Conservation (phyloP, 2,888 invertebrate species). For the Troides oblongomaculatus region DNA sequence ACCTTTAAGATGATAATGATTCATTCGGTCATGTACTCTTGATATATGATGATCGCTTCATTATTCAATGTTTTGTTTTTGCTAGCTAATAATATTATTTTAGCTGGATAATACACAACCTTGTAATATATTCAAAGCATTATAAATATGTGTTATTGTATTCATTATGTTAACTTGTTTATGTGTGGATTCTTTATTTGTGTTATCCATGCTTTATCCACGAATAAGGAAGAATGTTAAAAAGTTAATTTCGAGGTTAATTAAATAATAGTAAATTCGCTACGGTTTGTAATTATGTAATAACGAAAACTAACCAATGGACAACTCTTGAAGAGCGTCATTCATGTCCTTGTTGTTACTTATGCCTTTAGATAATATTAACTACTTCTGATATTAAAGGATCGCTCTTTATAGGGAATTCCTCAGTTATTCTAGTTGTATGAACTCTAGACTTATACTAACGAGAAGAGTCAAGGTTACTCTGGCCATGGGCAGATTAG, state of each 20-base stretch:
- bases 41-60: not conserved
- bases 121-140: constrained; percentile 4
- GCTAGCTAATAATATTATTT: constrained; percentile 3
- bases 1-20: not conserved
- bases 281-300: too few species aligned
- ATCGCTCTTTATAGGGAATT: too few species aligned
- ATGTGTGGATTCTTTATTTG: not conserved
- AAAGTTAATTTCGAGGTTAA: not conserved
- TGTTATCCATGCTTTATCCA: not conserved
- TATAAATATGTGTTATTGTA: constrained; percentile 16
- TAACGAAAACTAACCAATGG: too few species aligned
- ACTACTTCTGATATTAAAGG: too few species aligned
- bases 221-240: not conserved
- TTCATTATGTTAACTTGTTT: not conserved
- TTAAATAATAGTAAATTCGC: not conserved
- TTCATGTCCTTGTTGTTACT: too few species aligned
- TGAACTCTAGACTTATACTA: too few species aligned
- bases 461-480: too few species aligned
- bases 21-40: not conserved
- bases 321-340: too few species aligned
- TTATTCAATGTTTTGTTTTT: constrained; percentile 12
- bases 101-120: constrained; percentile 1
- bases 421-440: too few species aligned
- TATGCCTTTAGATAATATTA: too few species aligned
- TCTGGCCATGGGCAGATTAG: too few species aligned